Conservation (phyloP, 2,797 vertebrate species). For the Megaceryle alcyon region DNA sequence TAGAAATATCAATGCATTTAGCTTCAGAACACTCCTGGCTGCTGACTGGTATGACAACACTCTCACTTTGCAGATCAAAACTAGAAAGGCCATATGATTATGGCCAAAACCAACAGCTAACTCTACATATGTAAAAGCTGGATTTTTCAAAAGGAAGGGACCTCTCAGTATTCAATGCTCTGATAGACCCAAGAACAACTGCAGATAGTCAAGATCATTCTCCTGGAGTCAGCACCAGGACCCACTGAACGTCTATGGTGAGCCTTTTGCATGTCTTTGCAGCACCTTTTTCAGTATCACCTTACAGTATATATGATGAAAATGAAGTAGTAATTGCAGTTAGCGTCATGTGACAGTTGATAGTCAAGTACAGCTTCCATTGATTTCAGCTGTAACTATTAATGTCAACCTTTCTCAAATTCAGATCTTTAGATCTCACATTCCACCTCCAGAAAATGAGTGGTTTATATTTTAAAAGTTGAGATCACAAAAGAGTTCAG, state of each 20-base stretch:
- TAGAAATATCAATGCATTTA: background rate
- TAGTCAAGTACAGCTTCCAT: background rate
- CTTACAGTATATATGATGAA: background rate
- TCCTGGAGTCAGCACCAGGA: background rate
- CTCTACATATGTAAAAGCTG: background rate
- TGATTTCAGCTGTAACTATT: background rate
- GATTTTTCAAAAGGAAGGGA: background rate
- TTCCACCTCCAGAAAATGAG: constrained; percentile 22
- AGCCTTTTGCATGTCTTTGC: background rate
- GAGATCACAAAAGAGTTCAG: constrained; percentile 18
- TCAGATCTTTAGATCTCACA: background rate
- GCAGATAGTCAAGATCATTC: background rate
- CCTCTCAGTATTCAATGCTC: background rate
- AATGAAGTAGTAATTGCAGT: background rate
- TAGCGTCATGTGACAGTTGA: background rate
- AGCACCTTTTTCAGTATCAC: background rate
- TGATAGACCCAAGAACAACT: background rate
- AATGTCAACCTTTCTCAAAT: background rate
- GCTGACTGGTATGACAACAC: background rate
- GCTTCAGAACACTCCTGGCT: background rate
- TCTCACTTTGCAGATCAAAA: background rate
- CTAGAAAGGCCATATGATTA: background rate
- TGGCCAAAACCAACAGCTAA: background rate
- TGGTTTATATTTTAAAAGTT: constrained; percentile 5
- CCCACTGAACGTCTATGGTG: background rate